These are phyloP conservation scores for Anguilla obscura DNA, from an alignment of 2,797 vertebrate species.

Conservation along the genomic window DNA sequence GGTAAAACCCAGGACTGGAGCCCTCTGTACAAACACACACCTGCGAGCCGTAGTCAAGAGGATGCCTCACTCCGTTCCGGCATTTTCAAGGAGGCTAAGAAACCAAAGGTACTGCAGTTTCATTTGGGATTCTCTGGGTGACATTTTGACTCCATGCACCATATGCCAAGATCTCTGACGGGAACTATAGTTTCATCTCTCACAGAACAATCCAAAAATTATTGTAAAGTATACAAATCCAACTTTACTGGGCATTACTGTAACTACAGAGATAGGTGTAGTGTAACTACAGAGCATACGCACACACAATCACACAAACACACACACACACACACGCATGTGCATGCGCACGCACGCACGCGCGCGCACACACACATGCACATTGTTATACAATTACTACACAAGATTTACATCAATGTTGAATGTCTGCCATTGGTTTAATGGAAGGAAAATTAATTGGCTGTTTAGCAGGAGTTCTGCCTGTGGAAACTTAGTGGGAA, in stretches of 20 bases:
- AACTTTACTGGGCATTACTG: not conserved
- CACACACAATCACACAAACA: no score
- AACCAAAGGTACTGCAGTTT: conserved; percentile 10
- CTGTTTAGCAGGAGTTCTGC: no score
- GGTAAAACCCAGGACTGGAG: not conserved
- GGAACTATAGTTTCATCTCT: not conserved
- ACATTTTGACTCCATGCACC: not conserved
- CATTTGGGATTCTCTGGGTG: not conserved
- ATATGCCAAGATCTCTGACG: not conserved
- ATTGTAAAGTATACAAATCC: not conserved
- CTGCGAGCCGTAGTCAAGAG: not conserved
- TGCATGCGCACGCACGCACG: no score
- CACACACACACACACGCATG: not conserved
- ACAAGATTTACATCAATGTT: no score
- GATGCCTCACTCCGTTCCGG: not conserved
- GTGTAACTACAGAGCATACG: not conserved
- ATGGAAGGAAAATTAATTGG: no score
- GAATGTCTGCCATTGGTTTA: no score
- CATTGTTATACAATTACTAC: no score
- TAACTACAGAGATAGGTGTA: not conserved
- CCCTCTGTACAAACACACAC: not conserved
- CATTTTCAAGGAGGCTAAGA: not conserved
- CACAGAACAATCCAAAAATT: not conserved
- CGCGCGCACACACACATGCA: no score
- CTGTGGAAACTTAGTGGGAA: no score